Conservation (phyloP, 1,140 invertebrate genomes). For the Drosophila guanche region DNA sequence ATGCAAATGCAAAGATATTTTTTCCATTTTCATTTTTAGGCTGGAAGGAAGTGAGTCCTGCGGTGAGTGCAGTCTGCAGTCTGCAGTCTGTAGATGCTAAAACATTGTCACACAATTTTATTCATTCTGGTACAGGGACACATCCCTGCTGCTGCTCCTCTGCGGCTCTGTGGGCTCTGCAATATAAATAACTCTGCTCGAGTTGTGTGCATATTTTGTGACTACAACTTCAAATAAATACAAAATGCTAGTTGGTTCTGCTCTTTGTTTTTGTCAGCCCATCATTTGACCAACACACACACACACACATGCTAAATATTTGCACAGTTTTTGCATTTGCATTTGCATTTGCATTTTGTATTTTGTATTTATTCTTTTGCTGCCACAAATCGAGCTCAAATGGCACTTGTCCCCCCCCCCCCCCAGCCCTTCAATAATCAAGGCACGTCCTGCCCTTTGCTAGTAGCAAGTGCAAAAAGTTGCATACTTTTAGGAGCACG, state of each 20-base stretch:
- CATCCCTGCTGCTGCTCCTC: not conserved
- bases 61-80: slow-evolving; percentile 17
- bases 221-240: slow-evolving; percentile 74
- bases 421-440: too few species aligned
- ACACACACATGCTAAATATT: slow-evolving; percentile 51
- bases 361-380: slow-evolving; percentile 52
- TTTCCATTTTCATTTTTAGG: slow-evolving; percentile 63
- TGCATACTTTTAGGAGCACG: too few species aligned
- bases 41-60: slow-evolving; percentile 10
- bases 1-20: slow-evolving; percentile 79
- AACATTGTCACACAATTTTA: slow-evolving; percentile 74
- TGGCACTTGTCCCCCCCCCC: slow-evolving; percentile 39
- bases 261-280: slow-evolving; percentile 38
- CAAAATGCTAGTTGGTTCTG: slow-evolving; percentile 57
- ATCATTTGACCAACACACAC: slow-evolving; percentile 56
- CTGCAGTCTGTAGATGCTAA: not conserved
- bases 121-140: slow-evolving; percentile 64
- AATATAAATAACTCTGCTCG: slow-evolving; percentile 67
- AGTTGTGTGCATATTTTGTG: slow-evolving; percentile 74
- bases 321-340: slow-evolving; percentile 32
- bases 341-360: slow-evolving; percentile 26
- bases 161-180: slow-evolving; percentile 27
- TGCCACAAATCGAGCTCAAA: slow-evolving; percentile 70
- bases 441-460: slow-evolving; percentile 44
- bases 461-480: too few species aligned